phyloP scores from a whole-genome alignment of 2,797 vertebrate species.

The Mergus octosetaceus region DNA sequence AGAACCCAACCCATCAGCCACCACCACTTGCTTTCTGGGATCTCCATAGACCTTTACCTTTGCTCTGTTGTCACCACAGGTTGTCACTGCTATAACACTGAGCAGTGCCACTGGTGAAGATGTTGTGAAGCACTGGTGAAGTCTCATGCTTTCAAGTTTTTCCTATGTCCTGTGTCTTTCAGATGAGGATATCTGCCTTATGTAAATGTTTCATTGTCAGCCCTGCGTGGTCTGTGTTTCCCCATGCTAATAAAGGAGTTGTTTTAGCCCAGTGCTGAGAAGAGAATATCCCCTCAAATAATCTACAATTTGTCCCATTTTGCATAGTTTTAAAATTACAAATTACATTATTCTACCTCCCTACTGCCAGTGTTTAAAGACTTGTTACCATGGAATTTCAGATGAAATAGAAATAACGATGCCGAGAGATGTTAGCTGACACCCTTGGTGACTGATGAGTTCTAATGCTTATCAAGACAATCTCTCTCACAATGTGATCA shows the following conservation, averaged over 20 bases:
- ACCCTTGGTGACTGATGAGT: not conserved
- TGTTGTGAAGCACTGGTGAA: not conserved
- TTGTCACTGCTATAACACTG: not conserved
- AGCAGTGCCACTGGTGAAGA: not conserved
- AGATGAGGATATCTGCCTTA: not conserved
- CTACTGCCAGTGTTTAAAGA: slow-evolving; percentile 14
- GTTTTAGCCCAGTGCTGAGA: not conserved
- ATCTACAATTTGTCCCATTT: not conserved
- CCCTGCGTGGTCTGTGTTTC: accelerated
- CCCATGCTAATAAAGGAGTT: not conserved
- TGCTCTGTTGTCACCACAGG: not conserved
- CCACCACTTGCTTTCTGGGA: accelerated
- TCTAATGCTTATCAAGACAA: not conserved
- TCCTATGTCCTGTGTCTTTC: not conserved
- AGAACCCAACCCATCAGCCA: not conserved
- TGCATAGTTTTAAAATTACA: not conserved
- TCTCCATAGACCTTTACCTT: not conserved
- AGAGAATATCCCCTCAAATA: not conserved
- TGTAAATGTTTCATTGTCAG: not conserved
- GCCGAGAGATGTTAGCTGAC: not conserved
- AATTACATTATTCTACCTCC: not conserved
- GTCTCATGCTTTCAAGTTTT: not conserved
- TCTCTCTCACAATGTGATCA: not conserved
- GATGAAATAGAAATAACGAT: slow-evolving; percentile 17
- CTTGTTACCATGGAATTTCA: slow-evolving; percentile 24